Evolutionary conservation across 2,797 vertebrate species (phyloP).

Genomic region (Gymnothorax reevesii): DNA sequence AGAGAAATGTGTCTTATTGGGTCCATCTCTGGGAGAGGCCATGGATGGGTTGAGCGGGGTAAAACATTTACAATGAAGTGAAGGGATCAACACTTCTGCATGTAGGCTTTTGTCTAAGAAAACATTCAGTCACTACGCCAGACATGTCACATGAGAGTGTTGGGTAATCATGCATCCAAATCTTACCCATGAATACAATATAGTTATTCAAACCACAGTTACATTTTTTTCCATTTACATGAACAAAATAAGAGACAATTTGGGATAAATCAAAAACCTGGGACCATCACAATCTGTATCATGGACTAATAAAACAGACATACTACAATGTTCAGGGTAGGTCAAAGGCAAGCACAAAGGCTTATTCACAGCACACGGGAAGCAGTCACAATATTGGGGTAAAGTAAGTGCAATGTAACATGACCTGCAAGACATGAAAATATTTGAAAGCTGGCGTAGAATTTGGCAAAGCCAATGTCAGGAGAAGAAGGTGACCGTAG

Average conservation of each 20-base stretch:
- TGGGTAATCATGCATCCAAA: neutral
- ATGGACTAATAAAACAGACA: conserved; percentile 11
- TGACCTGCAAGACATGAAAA: neutral
- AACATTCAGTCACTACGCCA: neutral
- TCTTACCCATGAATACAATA: neutral
- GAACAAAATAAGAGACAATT: neutral
- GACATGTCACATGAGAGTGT: neutral
- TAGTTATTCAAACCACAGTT: neutral
- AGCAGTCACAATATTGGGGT: neutral
- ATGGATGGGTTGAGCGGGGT: neutral
- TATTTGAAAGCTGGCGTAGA: neutral
- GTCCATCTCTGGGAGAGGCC: neutral
- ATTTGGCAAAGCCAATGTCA: neutral
- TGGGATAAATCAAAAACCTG: neutral
- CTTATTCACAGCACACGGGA: neutral
- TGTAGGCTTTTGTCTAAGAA: neutral
- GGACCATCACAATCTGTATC: neutral
- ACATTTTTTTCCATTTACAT: neutral
- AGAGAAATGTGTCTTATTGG: neutral
- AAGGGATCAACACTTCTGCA: neutral
- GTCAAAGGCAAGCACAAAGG: conserved; percentile 16
- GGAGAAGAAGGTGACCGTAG: neutral
- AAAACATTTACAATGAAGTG: neutral
- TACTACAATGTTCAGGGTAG: conserved; percentile 31
- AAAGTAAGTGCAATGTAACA: neutral